Evolutionary conservation across 2,797 vertebrate species (phyloP).

Genomic region (Periophthalmus magnuspinnatus): DNA sequence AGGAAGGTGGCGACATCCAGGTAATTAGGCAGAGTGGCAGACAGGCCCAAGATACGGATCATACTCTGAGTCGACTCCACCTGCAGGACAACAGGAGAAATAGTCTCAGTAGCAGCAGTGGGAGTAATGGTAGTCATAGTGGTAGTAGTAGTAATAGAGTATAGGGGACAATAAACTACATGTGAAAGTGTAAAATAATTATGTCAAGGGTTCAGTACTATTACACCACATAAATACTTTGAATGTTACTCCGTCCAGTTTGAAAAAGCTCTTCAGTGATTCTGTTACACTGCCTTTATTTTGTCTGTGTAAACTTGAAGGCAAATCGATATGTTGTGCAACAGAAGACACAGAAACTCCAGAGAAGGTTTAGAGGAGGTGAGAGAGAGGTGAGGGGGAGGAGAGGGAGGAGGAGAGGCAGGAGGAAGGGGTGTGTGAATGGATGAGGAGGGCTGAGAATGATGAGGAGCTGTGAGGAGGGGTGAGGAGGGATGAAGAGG

Average conservation of each 20-base stretch:
- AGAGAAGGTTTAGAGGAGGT: neutral
- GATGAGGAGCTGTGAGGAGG: too few relatives aligned
- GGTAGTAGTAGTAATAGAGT: too few relatives aligned
- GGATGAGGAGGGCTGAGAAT: too few relatives aligned
- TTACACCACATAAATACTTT: too few relatives aligned
- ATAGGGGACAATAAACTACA: too few relatives aligned
- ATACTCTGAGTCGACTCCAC: constrained; percentile 99
- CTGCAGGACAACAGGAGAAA: constrained; percentile 64
- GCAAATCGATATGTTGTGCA: constrained; percentile 40
- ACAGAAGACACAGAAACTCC: constrained; percentile 12
- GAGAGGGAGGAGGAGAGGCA: too few relatives aligned
- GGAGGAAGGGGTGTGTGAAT: too few relatives aligned
- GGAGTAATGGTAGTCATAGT: too few relatives aligned
- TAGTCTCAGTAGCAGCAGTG: too few relatives aligned
- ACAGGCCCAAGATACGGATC: constrained; percentile 97
- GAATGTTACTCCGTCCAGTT: neutral
- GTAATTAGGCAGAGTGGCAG: constrained; percentile 96
- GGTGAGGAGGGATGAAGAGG: too few relatives aligned
- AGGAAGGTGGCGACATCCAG: constrained; percentile 93
- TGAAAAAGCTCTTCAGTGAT: neutral
- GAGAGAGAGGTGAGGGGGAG: neutral
- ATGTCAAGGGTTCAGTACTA: too few relatives aligned
- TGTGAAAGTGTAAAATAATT: too few relatives aligned
- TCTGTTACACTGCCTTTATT: constrained; percentile 26
- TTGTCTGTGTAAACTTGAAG: constrained; percentile 41